Evolutionary conservation across 2,888 invertebrate genomes (phyloP).

Genomic region (Xiphydria camelus): DNA sequence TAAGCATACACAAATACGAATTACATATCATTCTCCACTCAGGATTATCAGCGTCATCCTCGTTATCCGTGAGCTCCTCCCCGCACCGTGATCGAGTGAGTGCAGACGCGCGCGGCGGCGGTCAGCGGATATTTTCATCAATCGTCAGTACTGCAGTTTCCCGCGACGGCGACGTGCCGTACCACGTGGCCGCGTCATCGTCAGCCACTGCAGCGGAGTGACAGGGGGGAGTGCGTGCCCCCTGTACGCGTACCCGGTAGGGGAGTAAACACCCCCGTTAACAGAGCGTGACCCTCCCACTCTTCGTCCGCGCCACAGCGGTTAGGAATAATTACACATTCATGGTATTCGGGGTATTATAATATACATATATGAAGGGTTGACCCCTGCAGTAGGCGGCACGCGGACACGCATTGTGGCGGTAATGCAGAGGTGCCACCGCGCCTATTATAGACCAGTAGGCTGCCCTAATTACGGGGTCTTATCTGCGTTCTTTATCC

Average conservation of each 20-base stretch:
- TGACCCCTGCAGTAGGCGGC: constrained; percentile 23
- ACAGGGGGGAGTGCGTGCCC: constrained; percentile 3
- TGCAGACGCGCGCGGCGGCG: too few species aligned
- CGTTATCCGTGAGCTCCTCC: too few species aligned
- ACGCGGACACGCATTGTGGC: constrained; percentile 1
- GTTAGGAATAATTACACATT: constrained; percentile 49
- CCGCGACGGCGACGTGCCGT: too few species aligned
- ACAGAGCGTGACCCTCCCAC: constrained; percentile 46
- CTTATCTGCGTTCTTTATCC: constrained; percentile 31
- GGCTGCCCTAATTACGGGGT: constrained; percentile 28
- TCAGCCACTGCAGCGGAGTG: too few species aligned
- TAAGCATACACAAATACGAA: too few species aligned
- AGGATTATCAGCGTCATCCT: too few species aligned
- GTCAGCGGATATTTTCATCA: too few species aligned
- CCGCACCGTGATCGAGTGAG: too few species aligned
- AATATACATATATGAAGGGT: constrained; percentile 39
- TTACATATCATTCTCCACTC: too few species aligned
- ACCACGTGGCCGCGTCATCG: too few species aligned
- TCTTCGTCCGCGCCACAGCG: constrained; percentile 31
- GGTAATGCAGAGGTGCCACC: constrained; percentile 2
- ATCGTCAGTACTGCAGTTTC: too few species aligned
- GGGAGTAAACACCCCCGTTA: constrained; percentile 36
- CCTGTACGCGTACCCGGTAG: constrained; percentile 15
- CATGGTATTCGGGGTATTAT: constrained; percentile 36
- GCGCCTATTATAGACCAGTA: constrained; percentile 7